Percentiles rank a stretch among this genome's conserved stretches.
These are phyloP conservation scores for Corythornis madagascariensis DNA, from an alignment of 2,113 vertebrate genomes.

Conservation along the genomic window DNA sequence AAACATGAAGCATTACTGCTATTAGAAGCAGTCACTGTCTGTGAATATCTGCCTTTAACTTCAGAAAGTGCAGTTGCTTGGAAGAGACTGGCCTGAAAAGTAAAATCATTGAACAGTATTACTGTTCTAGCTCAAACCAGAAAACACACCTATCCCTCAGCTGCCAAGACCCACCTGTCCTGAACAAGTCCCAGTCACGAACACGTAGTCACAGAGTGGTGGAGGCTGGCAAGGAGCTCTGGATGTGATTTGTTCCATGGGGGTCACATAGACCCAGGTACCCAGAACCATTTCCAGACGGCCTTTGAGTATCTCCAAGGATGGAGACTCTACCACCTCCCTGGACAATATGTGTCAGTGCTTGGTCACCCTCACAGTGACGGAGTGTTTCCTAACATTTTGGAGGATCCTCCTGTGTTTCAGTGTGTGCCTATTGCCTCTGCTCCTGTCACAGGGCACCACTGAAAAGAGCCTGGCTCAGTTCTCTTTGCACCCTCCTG, in stretches of 20 bases:
- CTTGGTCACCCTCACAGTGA: too few relatives aligned
- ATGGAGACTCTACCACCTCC: background rate
- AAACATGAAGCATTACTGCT: too few relatives aligned
- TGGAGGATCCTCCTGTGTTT: background rate
- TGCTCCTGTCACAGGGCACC: too few relatives aligned
- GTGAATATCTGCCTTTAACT: too few relatives aligned
- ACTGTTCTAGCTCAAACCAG: too few relatives aligned
- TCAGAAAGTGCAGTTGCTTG: too few relatives aligned
- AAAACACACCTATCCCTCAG: background rate
- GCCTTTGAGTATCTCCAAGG: background rate
- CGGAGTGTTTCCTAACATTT: background rate
- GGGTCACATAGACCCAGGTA: rapidly evolving
- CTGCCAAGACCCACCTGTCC: background rate
- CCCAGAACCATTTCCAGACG: too few relatives aligned
- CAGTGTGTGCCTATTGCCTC: background rate
- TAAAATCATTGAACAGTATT: too few relatives aligned
- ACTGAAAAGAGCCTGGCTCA: background rate
- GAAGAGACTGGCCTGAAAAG: too few relatives aligned
- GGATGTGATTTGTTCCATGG: background rate
- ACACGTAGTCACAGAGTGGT: too few relatives aligned
- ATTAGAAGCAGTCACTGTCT: too few relatives aligned
- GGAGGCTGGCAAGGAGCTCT: background rate
- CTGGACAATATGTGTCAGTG: too few relatives aligned
- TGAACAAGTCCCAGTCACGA: background rate
- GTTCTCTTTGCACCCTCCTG: background rate